Percentiles rank a stretch among this genome's conserved stretches.
phyloP scores from a whole-genome alignment of 2,888 invertebrate species.

The Phengaris arion region DNA sequence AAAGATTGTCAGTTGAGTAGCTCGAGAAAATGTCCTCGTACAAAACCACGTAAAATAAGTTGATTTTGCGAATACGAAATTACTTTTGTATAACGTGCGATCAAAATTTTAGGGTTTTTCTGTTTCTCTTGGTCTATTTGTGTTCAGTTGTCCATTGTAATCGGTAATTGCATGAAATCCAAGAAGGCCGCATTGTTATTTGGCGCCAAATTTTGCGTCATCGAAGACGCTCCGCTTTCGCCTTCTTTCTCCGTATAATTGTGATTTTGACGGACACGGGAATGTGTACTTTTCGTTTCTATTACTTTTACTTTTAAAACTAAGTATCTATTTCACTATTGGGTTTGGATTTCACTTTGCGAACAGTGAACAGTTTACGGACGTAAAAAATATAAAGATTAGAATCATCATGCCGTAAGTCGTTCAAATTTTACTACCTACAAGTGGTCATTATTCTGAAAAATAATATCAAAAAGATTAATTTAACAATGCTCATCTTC shows the following conservation, averaged over 20 bases:
- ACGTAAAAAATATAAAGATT: not conserved
- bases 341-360: not conserved
- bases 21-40: slow-evolving; percentile 12
- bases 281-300: slow-evolving; percentile 27
- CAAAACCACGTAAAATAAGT: slow-evolving; percentile 11
- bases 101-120: not conserved
- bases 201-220: slow-evolving; percentile 55
- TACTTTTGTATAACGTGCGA: not conserved
- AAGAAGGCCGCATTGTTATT: slow-evolving; percentile 45
- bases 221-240: slow-evolving; percentile 40
- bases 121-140: not conserved
- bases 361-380: not conserved
- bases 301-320: slow-evolving; percentile 20
- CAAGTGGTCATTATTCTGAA: not conserved
- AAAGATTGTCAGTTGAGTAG: slow-evolving; percentile 6
- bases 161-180: slow-evolving; percentile 40
- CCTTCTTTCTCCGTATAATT: slow-evolving; percentile 39
- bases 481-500: not conserved
- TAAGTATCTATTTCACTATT: not conserved
- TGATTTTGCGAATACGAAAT: slow-evolving; percentile 9
- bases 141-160: slow-evolving; percentile 39
- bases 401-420: not conserved
- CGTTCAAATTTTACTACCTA: not conserved
- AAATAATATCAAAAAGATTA: not conserved
- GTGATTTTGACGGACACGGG: slow-evolving; percentile 31